phyloP scores from a whole-genome alignment of 2,113 vertebrate genomes.

The Malurus melanocephalus region DNA sequence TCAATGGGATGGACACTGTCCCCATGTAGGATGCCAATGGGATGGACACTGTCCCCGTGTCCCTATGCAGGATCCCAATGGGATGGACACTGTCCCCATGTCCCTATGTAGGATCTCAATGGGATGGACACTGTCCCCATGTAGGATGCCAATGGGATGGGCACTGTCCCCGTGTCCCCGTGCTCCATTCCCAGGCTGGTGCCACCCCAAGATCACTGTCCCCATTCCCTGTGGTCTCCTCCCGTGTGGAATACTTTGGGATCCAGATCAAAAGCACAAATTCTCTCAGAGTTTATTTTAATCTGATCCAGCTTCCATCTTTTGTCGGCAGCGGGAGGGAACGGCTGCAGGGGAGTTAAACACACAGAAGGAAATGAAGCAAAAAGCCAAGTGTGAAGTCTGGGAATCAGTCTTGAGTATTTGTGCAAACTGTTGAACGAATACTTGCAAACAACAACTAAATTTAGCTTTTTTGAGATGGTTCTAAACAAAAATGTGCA shows the following conservation, averaged over 20 bases:
- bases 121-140: background rate
- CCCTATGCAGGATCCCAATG: too few species aligned
- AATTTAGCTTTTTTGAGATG: background rate
- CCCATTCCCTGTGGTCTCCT: rapidly evolving
- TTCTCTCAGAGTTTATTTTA: background rate
- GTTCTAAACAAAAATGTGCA: background rate
- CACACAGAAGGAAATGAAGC: background rate
- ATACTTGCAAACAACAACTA: conserved; percentile 11
- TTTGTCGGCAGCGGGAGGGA: background rate
- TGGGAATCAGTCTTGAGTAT: background rate
- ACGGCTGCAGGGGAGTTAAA: background rate
- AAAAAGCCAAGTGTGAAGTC: conserved; percentile 17
- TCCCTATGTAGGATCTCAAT: too few species aligned
- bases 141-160: too few species aligned
- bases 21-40: too few species aligned
- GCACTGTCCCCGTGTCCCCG: rapidly evolving
- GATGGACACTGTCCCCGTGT: too few species aligned
- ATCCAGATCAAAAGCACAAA: rapidly evolving
- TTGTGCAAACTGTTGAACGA: background rate
- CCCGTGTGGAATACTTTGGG: rapidly evolving
- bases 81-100: too few species aligned
- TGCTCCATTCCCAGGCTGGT: rapidly evolving
- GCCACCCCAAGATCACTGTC: rapidly evolving
- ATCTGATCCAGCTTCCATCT: rapidly evolving
- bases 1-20: rapidly evolving